These are phyloP conservation scores for Drosophila cyrtoloma DNA, from an alignment of 2,888 invertebrate species.

Conservation along the genomic window DNA sequence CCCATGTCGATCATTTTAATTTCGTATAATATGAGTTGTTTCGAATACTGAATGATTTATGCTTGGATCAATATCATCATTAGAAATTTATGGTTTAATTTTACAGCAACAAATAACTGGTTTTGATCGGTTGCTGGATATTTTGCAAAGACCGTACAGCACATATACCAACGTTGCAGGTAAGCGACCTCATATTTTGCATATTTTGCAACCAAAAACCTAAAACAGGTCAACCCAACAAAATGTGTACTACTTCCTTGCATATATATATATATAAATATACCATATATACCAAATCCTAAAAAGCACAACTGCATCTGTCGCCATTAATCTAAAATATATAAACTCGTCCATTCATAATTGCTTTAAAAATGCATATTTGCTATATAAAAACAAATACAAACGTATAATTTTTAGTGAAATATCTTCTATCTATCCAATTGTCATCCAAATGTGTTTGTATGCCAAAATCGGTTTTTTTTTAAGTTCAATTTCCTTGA, in stretches of 20 bases:
- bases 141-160: slow-evolving; percentile 23
- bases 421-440: not conserved
- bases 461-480: not conserved
- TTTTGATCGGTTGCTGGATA: slow-evolving; percentile 34
- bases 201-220: slow-evolving; percentile 17
- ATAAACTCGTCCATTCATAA: not conserved
- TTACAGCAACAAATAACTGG: slow-evolving; percentile 61
- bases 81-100: slow-evolving; percentile 63
- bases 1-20: slow-evolving; percentile 60
- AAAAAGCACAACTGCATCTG: not conserved
- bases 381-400: no score
- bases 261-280: not conserved
- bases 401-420: not conserved
- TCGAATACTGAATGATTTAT: slow-evolving; percentile 57
- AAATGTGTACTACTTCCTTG: no score
- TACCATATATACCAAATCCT: not conserved
- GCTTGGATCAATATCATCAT: slow-evolving; percentile 66
- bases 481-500: not conserved
- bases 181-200: slow-evolving; percentile 28
- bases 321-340: not conserved
- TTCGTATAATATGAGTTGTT: slow-evolving; percentile 48
- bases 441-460: not conserved
- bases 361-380: not conserved
- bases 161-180: slow-evolving; percentile 16
- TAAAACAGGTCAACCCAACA: slow-evolving; percentile 13